Evolutionary conservation across 1,140 invertebrate genomes (phyloP), one percentile per base, ranked within the genome.

Genomic region (Daktulosphaira vitifoliae): DNA sequence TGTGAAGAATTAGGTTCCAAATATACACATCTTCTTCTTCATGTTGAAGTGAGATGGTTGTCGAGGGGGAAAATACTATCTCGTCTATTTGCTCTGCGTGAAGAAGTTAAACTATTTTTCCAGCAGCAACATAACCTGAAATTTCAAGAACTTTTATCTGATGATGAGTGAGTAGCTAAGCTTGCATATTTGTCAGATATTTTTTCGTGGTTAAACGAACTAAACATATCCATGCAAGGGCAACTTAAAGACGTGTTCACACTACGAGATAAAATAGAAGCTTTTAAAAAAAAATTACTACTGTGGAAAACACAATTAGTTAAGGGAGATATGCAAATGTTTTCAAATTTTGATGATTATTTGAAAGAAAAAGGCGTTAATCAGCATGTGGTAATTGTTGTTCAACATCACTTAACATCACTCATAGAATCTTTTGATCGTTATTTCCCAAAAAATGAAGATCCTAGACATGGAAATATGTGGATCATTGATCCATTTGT

Each of bases 1-100:
- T 72, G 69, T 54, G 18, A 42, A 53, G 70, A 69, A 25, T 65
- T 71, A 59, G 69, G 67, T 49, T 33, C 68, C 64, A 67, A 70
- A 22, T 42, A 52, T 50, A 46, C 39, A 33, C 15, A 26, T 11
- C 62, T 65, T n/a, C 62, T 65, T 50, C 44, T 46, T 37, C 62
- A 52, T 29, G 20, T 44, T 18, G 62, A 65, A 22, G 48, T 51
- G n/a, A 18, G 46, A 49, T 65, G 42, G 62, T 22, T 65, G 29
- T 33, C 22, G 42, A 49, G 25, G 42, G 46, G 46, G 6, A 38
- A 48, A 16, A 38, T 53, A 15, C 23, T 49, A 48, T 16, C 26
- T 16, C 48, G 8, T 7, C 39, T 39, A n/a, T 49, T 29, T 37
- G 5, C 48, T 5, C 50, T 52, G 9, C 16, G 25, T 48, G 49